phyloP scores from a whole-genome alignment of 2,113 vertebrate genomes.

The Mormyrus iriodes region DNA sequence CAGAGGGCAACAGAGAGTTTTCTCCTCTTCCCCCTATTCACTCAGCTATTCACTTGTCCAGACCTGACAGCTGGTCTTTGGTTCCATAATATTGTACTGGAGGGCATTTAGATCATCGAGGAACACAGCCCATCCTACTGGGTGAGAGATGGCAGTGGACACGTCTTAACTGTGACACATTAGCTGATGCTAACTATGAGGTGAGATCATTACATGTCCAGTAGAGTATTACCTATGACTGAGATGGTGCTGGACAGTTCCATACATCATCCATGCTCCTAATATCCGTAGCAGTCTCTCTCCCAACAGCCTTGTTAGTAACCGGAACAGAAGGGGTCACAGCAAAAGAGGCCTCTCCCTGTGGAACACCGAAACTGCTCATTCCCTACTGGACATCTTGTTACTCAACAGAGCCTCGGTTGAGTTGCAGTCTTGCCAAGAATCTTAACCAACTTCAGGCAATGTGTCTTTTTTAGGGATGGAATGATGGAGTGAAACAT shows the following conservation, averaged over 20 bases:
- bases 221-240: not conserved
- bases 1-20: not conserved
- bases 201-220: too few species aligned
- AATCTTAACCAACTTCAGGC: slow-evolving; percentile 8
- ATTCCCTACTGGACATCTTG: not conserved
- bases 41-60: not conserved
- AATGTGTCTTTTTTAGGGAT: not conserved
- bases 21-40: not conserved
- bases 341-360: not conserved
- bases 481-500: not conserved
- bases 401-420: not conserved
- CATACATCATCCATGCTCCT: not conserved
- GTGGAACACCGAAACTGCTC: not conserved
- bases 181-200: not conserved
- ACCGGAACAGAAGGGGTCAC: not conserved
- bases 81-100: not conserved
- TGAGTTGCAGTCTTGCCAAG: not conserved
- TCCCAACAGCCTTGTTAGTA: not conserved
- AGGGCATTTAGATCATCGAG: not conserved
- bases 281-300: not conserved
- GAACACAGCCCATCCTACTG: not conserved
- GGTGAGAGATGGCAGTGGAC: not conserved
- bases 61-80: not conserved
- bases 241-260: not conserved
- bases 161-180: not conserved